Conservation (phyloP, 2,113 vertebrate genomes). For the Phylloscopus whistleri region DNA sequence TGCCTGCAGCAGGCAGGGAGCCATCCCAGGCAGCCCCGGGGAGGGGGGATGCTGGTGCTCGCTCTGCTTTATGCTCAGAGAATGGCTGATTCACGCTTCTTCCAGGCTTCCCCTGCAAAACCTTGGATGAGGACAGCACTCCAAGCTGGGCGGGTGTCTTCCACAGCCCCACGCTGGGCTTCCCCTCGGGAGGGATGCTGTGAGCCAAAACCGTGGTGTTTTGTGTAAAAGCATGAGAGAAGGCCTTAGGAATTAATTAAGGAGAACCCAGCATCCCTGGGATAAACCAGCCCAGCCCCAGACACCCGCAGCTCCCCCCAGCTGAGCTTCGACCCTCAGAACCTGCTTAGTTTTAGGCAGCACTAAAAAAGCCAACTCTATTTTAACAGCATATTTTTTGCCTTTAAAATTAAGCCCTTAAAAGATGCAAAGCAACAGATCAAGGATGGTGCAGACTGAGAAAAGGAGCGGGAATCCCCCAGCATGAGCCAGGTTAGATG, state of each 20-base stretch:
- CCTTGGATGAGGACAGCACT: conserved; percentile 27
- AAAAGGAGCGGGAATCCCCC: not conserved
- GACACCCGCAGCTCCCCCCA: not conserved
- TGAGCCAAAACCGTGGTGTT: not conserved
- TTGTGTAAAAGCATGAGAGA: not conserved
- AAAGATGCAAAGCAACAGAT: not conserved
- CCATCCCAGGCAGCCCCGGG: not conserved
- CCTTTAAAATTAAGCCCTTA: not conserved
- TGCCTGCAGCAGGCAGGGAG: not conserved
- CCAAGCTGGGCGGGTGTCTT: conserved; percentile 23
- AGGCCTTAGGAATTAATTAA: not conserved
- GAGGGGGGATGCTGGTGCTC: not conserved
- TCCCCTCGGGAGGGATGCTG: not conserved
- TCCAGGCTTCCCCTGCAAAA: conserved; percentile 28
- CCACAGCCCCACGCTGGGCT: not conserved
- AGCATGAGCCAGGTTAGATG: rapidly evolving
- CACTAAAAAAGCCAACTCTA: not conserved
- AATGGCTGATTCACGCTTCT: conserved; percentile 35
- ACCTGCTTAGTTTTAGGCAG: not conserved
- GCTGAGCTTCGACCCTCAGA: not conserved
- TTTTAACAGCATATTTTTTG: not conserved
- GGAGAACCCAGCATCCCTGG: not conserved
- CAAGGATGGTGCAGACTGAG: not conserved
- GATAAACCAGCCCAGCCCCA: not conserved
- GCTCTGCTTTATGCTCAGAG: not conserved